Percentiles rank a stretch among this genome's conserved stretches.
Evolutionary conservation across 2,797 vertebrate species (phyloP).

Genomic region (Thripadectes ignobilis): DNA sequence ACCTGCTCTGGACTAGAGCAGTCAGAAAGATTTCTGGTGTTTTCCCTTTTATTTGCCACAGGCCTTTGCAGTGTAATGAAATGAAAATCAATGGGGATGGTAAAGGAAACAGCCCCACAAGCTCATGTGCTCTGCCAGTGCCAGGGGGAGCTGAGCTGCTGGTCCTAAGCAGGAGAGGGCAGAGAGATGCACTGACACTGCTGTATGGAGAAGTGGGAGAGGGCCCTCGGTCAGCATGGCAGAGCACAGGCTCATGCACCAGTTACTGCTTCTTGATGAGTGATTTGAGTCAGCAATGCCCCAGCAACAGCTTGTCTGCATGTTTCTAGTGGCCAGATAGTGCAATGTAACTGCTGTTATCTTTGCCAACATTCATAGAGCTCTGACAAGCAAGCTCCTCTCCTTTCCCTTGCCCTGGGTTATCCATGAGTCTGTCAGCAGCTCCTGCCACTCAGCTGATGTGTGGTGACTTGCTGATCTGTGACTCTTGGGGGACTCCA

Average conservation of each 20-base stretch:
- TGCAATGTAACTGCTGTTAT: background rate
- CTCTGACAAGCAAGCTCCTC: background rate
- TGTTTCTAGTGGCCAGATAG: background rate
- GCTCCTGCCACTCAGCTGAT: background rate
- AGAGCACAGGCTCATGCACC: background rate
- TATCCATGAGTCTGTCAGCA: background rate
- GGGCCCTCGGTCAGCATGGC: background rate
- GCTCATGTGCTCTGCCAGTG: background rate
- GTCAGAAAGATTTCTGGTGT: background rate
- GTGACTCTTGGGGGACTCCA: background rate
- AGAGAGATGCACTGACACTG: background rate
- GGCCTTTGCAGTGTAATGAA: accelerated
- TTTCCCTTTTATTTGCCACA: background rate
- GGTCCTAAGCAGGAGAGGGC: background rate
- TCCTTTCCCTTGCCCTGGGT: background rate
- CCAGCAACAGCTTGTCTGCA: background rate
- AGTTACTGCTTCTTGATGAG: background rate
- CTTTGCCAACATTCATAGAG: background rate
- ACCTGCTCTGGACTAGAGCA: background rate
- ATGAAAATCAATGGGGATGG: background rate
- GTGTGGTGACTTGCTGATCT: background rate
- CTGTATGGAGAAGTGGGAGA: background rate
- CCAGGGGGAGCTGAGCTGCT: background rate
- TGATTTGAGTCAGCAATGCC: accelerated
- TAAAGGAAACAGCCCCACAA: background rate